Percentiles rank a stretch among this genome's conserved stretches.
phyloP scores from a whole-genome alignment of 2,797 vertebrate species.

The Cynopterus sphinx region DNA sequence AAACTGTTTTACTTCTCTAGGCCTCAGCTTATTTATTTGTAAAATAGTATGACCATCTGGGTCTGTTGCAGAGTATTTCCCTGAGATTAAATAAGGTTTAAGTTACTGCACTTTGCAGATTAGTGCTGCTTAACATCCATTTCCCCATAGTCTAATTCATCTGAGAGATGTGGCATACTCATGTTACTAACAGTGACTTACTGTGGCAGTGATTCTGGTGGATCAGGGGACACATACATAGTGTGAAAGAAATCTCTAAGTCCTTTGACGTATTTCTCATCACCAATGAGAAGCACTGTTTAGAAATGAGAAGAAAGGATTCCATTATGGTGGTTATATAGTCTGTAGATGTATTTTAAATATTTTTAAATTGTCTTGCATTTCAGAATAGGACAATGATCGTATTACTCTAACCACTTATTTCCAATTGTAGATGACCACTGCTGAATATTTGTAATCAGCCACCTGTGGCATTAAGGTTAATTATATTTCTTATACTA shows the following conservation, averaged over 20 bases:
- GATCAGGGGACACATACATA: background rate
- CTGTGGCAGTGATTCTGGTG: background rate
- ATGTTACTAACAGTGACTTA: background rate
- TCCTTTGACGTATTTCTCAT: conserved; percentile 4
- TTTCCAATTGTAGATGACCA: conserved; percentile 11
- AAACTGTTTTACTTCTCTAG: background rate
- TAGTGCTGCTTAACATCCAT: background rate
- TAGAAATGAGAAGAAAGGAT: conserved; percentile 48
- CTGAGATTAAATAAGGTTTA: conserved; percentile 25
- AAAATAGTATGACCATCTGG: background rate
- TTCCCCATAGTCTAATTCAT: background rate
- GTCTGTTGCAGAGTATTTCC: background rate
- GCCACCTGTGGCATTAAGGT: conserved; percentile 16
- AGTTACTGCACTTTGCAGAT: conserved; percentile 9
- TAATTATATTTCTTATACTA: conserved; percentile 42
- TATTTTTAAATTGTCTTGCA: conserved; percentile 43
- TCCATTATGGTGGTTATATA: background rate
- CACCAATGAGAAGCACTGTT: background rate
- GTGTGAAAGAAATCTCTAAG: background rate
- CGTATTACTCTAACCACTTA: conserved; percentile 5
- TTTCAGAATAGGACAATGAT: conserved; percentile 6
- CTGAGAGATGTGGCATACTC: background rate
- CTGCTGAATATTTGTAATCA: conserved; percentile 3
- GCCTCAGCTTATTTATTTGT: background rate
- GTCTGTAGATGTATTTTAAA: background rate